Percentiles rank a stretch among this genome's conserved stretches.
Evolutionary conservation across 2,888 invertebrate genomes (phyloP).

Genomic region (Galeopsomyia nigrocyanea): DNA sequence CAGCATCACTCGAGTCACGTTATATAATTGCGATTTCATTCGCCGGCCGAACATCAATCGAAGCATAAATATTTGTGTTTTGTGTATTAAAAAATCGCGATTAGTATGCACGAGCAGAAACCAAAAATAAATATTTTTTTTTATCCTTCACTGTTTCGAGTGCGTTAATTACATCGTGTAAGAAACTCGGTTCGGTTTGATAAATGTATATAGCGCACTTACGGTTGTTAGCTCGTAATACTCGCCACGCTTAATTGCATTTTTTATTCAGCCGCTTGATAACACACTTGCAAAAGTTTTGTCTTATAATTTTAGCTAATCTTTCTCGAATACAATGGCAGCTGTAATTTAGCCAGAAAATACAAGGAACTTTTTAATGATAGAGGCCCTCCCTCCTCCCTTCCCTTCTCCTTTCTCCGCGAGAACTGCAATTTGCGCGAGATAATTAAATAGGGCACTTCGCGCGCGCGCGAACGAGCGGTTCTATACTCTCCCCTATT

Average conservation of each 20-base stretch:
- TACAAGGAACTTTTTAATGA: conserved; percentile 36
- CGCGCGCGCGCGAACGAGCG: conserved; percentile 25
- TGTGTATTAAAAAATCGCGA: background rate
- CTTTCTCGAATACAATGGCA: conserved; percentile 13
- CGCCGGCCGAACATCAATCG: no score
- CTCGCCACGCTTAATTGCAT: no score
- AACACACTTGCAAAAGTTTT: conserved; percentile 18
- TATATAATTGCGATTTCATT: no score
- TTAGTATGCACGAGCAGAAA: no score
- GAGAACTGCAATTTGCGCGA: conserved; percentile 37
- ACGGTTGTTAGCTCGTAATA: no score
- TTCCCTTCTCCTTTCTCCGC: background rate
- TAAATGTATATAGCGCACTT: no score
- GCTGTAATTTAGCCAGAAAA: conserved; percentile 20
- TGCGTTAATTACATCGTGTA: no score
- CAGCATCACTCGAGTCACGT: conserved; percentile 4
- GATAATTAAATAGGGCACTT: conserved; percentile 42
- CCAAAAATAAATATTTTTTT: no score
- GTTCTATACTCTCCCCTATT: conserved; percentile 18
- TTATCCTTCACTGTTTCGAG: no score
- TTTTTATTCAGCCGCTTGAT: background rate
- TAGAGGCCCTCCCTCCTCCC: conserved; percentile 17
- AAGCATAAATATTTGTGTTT: no score
- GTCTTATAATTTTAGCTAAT: conserved; percentile 27
- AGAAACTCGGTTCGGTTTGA: no score